Evolutionary conservation across 1,140 invertebrate species (phyloP), one percentile per base, ranked within the genome.

Genomic region (Drosophila serrata): DNA sequence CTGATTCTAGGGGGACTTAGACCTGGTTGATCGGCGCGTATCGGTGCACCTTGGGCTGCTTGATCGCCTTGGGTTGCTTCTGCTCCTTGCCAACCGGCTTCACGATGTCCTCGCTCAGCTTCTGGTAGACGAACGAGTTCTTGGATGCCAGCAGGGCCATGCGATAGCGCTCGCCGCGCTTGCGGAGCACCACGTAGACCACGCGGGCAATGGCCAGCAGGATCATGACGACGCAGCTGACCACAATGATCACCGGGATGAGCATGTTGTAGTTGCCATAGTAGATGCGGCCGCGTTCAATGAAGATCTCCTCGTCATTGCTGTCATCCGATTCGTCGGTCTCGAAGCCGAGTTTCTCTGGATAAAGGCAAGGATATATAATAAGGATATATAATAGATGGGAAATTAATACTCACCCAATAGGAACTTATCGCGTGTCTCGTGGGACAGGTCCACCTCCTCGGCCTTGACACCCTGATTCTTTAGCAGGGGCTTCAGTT

Each of bases 11-110:
- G 49, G 49, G 69, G 64, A 65, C 68, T 92, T 92, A 93, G 75
- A 93, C 92, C 82, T 93, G 88, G 81, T 92, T 91, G 58, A 93
- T 92, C 15, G 94, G 94, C 61, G 92, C 92, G 77, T 95, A 94
- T 91, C 94, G 94, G 92, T 93, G 94, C 56, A 94, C 92, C 76
- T 94, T 94, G 51, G 94, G 94, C 39, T 94, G 94, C 60, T 93
- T 93, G 6, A 49, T 39, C 43, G 94, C 91, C 75, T 94, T 94
- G 48, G 94, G 94, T 39, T 93, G 94, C 39, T 93, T 93, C n/a
- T 94, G 93, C 22, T 94, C 93, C 79, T 92, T 92, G 73, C 48
- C 48, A 3, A 2, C 46, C 19, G 85, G 85, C 65, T 92, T 92
- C 17, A 92, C 92, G 64, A 95, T 93, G 53, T 95, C 94, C 86